phyloP scores from a whole-genome alignment of 1,140 invertebrate species.

The Drosophila pectinifera region DNA sequence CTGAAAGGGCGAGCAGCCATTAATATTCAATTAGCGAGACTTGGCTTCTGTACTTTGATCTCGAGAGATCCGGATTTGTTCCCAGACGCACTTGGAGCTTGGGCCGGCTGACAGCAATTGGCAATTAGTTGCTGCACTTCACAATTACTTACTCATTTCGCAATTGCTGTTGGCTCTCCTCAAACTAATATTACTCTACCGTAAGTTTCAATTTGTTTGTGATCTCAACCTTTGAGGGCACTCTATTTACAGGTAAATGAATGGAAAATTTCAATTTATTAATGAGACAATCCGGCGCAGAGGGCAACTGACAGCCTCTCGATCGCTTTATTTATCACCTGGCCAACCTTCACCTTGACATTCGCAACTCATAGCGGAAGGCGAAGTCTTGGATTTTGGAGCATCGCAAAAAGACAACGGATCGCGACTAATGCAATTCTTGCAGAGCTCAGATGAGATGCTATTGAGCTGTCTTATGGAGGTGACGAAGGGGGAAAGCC shows the following conservation, averaged over 20 bases:
- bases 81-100: conserved; percentile 10
- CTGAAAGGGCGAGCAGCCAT: conserved; percentile 83
- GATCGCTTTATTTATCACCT: conserved; percentile 37
- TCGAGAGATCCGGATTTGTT: conserved; percentile 11
- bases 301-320: conserved; percentile 18
- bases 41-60: conserved; percentile 30
- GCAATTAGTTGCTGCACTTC: conserved; percentile 52
- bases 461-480: conserved; percentile 10
- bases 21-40: conserved; percentile 38
- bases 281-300: conserved; percentile 37
- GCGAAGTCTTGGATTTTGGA: conserved; percentile 9
- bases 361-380: conserved; percentile 51
- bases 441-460: conserved; percentile 7
- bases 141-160: conserved; percentile 77
- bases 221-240: conserved; percentile 26
- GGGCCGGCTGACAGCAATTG: conserved; percentile 24
- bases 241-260: conserved; percentile 30
- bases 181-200: conserved; percentile 36
- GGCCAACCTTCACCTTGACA: conserved; percentile 76
- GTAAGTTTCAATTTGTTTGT: conserved; percentile 20
- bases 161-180: conserved; percentile 32
- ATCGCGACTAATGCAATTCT: conserved; percentile 35
- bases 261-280: conserved; percentile 30
- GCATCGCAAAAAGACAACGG: conserved; percentile 21
- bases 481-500: conserved; percentile 21